Conservation (phyloP, 2,888 invertebrate species). For the Netelia melanura region DNA sequence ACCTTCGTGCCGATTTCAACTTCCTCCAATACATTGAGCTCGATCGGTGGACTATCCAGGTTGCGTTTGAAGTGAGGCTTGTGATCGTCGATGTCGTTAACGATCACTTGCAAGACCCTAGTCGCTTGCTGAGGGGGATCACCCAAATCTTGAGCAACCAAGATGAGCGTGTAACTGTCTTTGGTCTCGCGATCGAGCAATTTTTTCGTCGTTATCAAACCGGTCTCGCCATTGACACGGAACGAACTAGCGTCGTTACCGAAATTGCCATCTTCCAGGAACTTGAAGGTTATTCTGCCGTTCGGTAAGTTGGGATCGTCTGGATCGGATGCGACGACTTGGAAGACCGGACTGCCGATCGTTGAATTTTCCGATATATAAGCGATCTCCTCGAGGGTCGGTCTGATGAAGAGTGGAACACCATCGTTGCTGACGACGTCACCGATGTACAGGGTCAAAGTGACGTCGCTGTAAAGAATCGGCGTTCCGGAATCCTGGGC, state of each 20-base stretch:
- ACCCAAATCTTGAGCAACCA: constrained; percentile 92
- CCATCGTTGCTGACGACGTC: constrained; percentile 94
- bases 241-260: constrained; percentile 82
- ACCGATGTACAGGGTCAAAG: constrained; percentile 89
- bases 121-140: constrained; percentile 91
- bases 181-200: constrained; percentile 91
- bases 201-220: constrained; percentile 90
- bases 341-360: constrained; percentile 90
- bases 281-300: constrained; percentile 90
- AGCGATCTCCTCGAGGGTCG: constrained; percentile 89
- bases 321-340: constrained; percentile 92
- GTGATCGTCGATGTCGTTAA: constrained; percentile 93
- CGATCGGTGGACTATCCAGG: constrained; percentile 88
- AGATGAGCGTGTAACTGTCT: constrained; percentile 90
- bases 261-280: constrained; percentile 89
- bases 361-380: constrained; percentile 91
- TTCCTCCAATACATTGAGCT: constrained; percentile 89
- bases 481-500: constrained; percentile 90
- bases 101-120: constrained; percentile 88
- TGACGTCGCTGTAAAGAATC: constrained; percentile 87
- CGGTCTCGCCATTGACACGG: constrained; percentile 86
- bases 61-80: constrained; percentile 90
- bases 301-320: constrained; percentile 92
- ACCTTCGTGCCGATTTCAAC: constrained; percentile 88
- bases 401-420: constrained; percentile 90